These are phyloP conservation scores for Lithosia quadra DNA, from an alignment of 2,888 invertebrate species.

Conservation along the genomic window DNA sequence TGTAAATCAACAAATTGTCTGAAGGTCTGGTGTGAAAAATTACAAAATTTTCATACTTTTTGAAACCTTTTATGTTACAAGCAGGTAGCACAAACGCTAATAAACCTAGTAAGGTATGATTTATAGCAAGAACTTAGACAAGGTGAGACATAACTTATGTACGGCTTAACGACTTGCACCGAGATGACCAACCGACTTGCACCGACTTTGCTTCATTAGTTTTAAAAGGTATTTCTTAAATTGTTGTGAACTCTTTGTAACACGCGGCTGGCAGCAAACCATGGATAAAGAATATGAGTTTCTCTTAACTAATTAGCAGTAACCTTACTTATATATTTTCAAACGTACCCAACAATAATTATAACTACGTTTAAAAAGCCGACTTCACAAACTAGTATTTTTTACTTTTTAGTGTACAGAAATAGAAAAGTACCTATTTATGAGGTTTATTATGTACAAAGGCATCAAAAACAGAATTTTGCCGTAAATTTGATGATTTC, in stretches of 20 bases:
- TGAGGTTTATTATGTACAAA: too few relatives aligned
- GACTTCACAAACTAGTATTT: too few relatives aligned
- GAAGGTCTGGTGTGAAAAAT: too few relatives aligned
- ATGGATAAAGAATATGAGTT: neutral
- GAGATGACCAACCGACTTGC: slow-evolving; percentile 39
- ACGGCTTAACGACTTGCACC: slow-evolving; percentile 32
- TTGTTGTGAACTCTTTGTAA: neutral
- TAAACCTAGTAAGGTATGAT: slow-evolving; percentile 20
- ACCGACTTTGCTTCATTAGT: slow-evolving; percentile 35
- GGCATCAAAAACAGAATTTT: too few relatives aligned
- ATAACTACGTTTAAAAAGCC: too few relatives aligned
- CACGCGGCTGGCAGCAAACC: neutral
- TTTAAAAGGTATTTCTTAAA: slow-evolving; percentile 6
- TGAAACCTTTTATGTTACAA: slow-evolving; percentile 8
- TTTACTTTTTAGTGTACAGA: too few relatives aligned
- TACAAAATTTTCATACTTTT: neutral
- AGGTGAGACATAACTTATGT: slow-evolving; percentile 40
- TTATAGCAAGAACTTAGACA: slow-evolving; percentile 38
- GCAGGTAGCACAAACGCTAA: neutral
- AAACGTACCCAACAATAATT: too few relatives aligned
- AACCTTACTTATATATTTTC: neutral
- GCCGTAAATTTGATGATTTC: too few relatives aligned
- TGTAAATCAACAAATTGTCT: too few relatives aligned
- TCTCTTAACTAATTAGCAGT: neutral
- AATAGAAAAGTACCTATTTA: too few relatives aligned